Evolutionary conservation across 92 coral and sea anemone species (phyloP).

Genomic region (Palythoa grandis): DNA sequence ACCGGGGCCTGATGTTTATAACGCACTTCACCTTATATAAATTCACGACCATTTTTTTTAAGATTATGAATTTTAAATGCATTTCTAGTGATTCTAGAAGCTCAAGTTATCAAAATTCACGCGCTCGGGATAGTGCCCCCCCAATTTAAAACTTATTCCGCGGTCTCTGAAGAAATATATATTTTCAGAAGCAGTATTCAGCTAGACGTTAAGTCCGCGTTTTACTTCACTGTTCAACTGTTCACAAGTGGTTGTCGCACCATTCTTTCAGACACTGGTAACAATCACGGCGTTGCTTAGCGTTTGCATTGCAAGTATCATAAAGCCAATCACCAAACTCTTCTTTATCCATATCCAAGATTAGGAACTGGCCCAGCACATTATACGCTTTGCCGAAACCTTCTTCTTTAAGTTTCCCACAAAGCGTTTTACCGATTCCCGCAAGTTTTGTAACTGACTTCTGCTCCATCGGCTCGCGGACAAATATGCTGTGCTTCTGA

Average conservation of each 20-base stretch:
- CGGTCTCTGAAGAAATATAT: no score
- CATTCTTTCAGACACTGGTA: conserved; percentile 91
- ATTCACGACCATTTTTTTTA: no score
- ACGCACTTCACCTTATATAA: no score
- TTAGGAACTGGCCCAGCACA: conserved; percentile 92
- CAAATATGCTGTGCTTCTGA: conserved; percentile 95
- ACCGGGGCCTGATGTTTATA: no score
- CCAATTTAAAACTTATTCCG: no score
- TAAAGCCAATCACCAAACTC: conserved; percentile 90
- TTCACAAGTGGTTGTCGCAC: conserved; percentile 94
- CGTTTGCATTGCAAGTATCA: conserved; percentile 71
- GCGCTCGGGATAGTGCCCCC: no score
- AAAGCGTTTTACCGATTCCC: conserved; percentile 90
- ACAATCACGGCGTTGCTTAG: conserved; percentile 87
- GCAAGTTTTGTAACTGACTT: conserved; percentile 89
- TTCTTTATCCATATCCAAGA: conserved; percentile 91
- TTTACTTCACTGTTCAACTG: no score
- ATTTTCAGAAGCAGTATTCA: no score
- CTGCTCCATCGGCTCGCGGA: conserved; percentile 98
- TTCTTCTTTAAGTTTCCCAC: conserved; percentile 65
- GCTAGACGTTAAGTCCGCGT: no score
- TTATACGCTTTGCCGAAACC: conserved; percentile 95
- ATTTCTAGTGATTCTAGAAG: no score
- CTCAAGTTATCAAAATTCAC: no score
- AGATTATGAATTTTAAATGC: no score